These are phyloP conservation scores for Parochlus steinenii DNA, from an alignment of 2,888 invertebrate genomes.

Conservation along the genomic window DNA sequence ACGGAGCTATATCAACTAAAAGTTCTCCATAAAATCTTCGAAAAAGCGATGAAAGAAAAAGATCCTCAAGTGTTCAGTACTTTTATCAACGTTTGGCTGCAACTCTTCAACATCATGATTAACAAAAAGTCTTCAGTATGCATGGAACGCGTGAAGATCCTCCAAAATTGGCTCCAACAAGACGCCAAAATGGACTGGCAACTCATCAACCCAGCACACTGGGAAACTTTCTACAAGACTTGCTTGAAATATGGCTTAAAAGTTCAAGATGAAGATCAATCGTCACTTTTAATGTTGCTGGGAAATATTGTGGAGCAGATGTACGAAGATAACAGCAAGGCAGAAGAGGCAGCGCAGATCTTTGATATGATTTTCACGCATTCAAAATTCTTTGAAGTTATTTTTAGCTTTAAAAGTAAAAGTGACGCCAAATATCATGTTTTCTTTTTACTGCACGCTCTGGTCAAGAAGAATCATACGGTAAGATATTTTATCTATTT, in stretches of 20 bases:
- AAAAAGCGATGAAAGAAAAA: conserved; percentile 30
- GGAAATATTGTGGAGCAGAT: conserved; percentile 38
- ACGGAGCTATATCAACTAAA: conserved; percentile 40
- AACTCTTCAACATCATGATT: conserved; percentile 30
- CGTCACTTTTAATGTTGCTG: conserved; percentile 37
- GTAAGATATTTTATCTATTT: too few species aligned
- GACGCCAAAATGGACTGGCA: conserved; percentile 19
- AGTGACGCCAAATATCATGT: conserved; percentile 40
- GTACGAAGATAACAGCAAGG: conserved; percentile 34
- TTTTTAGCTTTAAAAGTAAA: conserved; percentile 35
- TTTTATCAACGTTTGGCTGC: conserved; percentile 34
- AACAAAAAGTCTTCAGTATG: neutral
- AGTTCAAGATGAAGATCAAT: conserved; percentile 26
- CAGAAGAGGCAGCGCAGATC: conserved; percentile 34
- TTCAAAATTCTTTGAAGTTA: conserved; percentile 56
- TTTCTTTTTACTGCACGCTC: conserved; percentile 42
- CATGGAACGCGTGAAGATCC: neutral
- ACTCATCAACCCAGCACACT: conserved; percentile 30
- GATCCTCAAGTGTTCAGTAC: conserved; percentile 35
- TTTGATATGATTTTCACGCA: conserved; percentile 62
- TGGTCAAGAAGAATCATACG: conserved; percentile 44
- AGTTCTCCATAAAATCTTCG: conserved; percentile 36
- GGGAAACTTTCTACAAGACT: conserved; percentile 44
- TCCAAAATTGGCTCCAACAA: neutral
- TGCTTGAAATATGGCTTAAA: conserved; percentile 49